Evolutionary conservation across 2,113 vertebrate genomes (phyloP).

Genomic region (Otocyon megalotis): DNA sequence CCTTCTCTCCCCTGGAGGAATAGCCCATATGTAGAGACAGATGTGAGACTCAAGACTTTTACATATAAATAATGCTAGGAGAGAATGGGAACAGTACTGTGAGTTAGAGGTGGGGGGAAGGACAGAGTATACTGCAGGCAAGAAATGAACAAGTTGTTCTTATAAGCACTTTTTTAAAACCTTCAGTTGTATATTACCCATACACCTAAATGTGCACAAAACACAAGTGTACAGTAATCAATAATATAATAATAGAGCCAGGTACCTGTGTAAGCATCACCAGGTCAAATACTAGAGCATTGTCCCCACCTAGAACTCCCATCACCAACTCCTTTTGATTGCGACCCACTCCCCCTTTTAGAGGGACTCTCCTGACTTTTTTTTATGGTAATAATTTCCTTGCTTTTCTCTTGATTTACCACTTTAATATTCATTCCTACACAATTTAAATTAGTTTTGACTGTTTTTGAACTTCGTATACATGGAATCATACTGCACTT

Average conservation of each 20-base stretch:
- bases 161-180: neutral
- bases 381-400: neutral
- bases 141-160: constrained; percentile 27
- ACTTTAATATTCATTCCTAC: neutral
- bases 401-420: constrained; percentile 42
- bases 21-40: constrained; percentile 78
- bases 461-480: neutral
- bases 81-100: constrained; percentile 52
- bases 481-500: neutral
- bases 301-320: neutral
- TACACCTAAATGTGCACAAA: neutral
- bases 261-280: neutral
- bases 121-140: constrained; percentile 54
- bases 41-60: constrained; percentile 70
- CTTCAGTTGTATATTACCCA: neutral
- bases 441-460: neutral
- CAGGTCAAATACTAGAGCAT: neutral
- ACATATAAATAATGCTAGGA: constrained; percentile 65
- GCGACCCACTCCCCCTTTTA: neutral
- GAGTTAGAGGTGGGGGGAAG: neutral
- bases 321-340: neutral
- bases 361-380: neutral
- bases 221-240: neutral
- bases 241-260: constrained; percentile 17
- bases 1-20: constrained; percentile 76